A percentile compares a stretch with the other conserved stretches of the same genome.
phyloP scores from a whole-genome alignment of 2,113 vertebrate genomes.

The Daboia siamensis region DNA sequence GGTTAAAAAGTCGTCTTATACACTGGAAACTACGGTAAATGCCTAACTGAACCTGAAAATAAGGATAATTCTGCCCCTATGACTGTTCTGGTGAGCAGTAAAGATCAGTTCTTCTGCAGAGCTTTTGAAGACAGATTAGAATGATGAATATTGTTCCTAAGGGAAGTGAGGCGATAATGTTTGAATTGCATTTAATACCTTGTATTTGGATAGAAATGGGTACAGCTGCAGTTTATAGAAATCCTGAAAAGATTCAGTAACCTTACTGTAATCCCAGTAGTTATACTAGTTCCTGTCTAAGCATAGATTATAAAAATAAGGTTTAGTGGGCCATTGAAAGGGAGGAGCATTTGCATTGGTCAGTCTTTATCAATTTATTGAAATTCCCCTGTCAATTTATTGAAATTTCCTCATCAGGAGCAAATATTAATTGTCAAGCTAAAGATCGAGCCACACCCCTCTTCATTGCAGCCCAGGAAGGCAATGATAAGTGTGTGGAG shows the following conservation, averaged over 20 bases:
- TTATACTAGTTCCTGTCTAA: background rate
- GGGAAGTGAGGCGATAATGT: background rate
- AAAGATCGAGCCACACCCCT: slow-evolving; percentile 87
- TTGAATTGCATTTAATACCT: background rate
- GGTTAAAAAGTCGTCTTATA: too few relatives aligned
- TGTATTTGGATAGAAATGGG: background rate
- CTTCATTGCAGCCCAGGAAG: slow-evolving; percentile 92
- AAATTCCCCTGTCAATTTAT: background rate
- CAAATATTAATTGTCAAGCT: slow-evolving; percentile 83
- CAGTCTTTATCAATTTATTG: background rate
- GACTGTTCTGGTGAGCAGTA: background rate
- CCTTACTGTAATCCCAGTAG: background rate
- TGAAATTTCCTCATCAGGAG: slow-evolving; percentile 71
- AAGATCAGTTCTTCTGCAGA: background rate
- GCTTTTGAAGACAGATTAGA: background rate
- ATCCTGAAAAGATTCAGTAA: background rate
- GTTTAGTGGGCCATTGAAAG: background rate
- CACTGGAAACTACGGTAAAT: too few relatives aligned
- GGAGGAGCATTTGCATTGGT: background rate
- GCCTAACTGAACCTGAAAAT: background rate
- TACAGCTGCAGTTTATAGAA: background rate
- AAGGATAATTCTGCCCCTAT: background rate
- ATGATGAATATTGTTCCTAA: background rate
- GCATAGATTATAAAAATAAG: background rate
- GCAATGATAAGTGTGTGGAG: slow-evolving; percentile 80